Evolutionary conservation across 2,888 invertebrate genomes (phyloP).

Genomic region (Cyrtodaria siliqua): DNA sequence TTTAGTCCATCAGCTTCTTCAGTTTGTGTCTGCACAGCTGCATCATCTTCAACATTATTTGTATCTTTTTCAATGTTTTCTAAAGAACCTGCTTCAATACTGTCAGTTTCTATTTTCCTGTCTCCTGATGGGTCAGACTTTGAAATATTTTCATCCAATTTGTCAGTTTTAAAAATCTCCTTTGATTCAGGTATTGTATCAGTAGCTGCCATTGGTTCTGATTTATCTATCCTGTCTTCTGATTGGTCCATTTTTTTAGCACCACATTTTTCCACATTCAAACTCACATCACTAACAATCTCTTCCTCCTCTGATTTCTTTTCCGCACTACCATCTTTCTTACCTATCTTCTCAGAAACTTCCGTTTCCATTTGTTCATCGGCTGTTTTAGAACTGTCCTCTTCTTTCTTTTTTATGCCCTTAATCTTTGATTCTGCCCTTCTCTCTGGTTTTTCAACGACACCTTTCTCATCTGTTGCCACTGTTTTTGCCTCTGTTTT

Average conservation of each 20-base stretch:
- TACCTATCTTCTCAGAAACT: constrained; percentile 1
- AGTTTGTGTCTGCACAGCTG: background rate
- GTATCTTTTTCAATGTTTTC: background rate
- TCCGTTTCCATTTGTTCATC: background rate
- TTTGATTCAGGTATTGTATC: too few species aligned
- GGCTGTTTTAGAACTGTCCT: background rate
- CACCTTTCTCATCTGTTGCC: background rate
- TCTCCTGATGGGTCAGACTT: too few species aligned
- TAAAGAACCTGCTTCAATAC: background rate
- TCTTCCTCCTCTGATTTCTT: background rate
- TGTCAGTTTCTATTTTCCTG: background rate
- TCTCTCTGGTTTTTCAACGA: background rate
- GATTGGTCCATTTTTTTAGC: background rate
- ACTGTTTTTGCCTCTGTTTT: too few species aligned
- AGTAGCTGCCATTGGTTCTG: too few species aligned
- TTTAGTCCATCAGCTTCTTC: background rate
- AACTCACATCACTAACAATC: too few species aligned
- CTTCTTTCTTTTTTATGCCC: background rate
- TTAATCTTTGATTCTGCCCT: background rate
- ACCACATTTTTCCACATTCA: background rate
- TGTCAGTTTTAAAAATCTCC: background rate
- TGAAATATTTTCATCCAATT: background rate
- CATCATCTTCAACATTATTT: constrained; percentile 1
- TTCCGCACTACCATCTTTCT: background rate
- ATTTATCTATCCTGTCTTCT: background rate